These are phyloP conservation scores for Xanthia icteritia DNA, from an alignment of 2,888 invertebrate species.

Conservation along the genomic window DNA sequence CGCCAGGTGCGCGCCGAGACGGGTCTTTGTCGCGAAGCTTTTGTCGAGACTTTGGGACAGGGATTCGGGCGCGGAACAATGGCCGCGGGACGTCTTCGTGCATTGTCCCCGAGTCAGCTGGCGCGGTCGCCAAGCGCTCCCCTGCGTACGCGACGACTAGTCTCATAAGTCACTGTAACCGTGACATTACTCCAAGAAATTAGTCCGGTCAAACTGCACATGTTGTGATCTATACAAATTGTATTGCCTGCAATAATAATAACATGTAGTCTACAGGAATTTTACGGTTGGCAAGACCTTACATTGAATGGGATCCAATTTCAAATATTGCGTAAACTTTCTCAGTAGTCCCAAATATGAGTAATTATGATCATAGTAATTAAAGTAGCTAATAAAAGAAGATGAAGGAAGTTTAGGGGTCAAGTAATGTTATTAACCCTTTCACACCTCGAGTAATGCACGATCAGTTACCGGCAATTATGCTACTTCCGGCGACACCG, in stretches of 20 bases:
- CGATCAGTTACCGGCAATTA: slow-evolving; percentile 88
- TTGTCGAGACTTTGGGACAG: slow-evolving; percentile 80
- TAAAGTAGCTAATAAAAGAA: slow-evolving; percentile 63
- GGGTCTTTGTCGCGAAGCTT: slow-evolving; percentile 77
- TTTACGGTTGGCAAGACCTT: slow-evolving; percentile 32
- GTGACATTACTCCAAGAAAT: slow-evolving; percentile 64
- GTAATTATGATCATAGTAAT: slow-evolving; percentile 43
- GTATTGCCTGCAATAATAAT: slow-evolving; percentile 54
- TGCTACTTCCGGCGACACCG: slow-evolving; percentile 82
- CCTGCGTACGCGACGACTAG: slow-evolving; percentile 72
- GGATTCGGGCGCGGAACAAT: slow-evolving; percentile 81
- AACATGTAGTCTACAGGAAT: slow-evolving; percentile 24
- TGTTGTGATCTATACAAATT: slow-evolving; percentile 66
- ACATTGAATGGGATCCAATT: slow-evolving; percentile 33
- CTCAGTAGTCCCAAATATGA: slow-evolving; percentile 1
- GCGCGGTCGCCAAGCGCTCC: slow-evolving; percentile 80
- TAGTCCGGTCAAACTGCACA: slow-evolving; percentile 73
- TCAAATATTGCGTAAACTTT: slow-evolving; percentile 22
- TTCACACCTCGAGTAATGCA: slow-evolving; percentile 86
- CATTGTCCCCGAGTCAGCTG: slow-evolving; percentile 88
- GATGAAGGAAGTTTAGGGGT: slow-evolving; percentile 82
- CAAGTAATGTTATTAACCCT: slow-evolving; percentile 89
- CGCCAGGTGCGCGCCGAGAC: slow-evolving; percentile 88
- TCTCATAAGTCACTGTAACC: slow-evolving; percentile 77
- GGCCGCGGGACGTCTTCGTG: slow-evolving; percentile 88